A percentile compares a stretch with the other conserved stretches of the same genome.
These are phyloP conservation scores for Helicolenus hilgendorfi DNA, from an alignment of 2,797 vertebrate genomes.

Conservation along the genomic window DNA sequence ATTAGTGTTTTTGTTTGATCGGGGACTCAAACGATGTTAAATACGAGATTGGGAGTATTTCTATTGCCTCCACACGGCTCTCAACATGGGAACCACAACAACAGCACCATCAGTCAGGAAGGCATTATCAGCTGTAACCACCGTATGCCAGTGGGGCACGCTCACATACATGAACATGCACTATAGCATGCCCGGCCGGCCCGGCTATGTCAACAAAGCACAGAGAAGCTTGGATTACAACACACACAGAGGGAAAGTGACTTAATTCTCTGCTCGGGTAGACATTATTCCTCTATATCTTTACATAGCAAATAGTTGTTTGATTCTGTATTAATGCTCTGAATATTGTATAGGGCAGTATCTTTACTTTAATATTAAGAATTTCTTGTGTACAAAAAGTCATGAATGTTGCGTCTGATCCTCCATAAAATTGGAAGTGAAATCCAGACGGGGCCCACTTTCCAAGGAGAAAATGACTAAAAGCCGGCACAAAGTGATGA, in stretches of 20 bases:
- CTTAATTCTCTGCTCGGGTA: not conserved
- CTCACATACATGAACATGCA: not conserved
- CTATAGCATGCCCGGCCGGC: not conserved
- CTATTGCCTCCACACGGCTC: no score
- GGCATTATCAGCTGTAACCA: no score
- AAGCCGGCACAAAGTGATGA: not conserved
- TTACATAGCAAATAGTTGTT: not conserved
- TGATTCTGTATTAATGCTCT: not conserved
- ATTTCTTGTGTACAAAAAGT: not conserved
- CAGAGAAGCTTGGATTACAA: rapidly evolving
- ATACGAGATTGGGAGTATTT: no score
- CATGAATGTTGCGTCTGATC: not conserved
- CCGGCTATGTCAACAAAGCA: not conserved
- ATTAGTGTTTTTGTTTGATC: not conserved
- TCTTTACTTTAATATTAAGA: not conserved
- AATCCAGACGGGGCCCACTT: not conserved
- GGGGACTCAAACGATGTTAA: not conserved
- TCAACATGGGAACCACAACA: no score
- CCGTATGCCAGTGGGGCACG: no score
- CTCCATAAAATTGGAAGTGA: not conserved
- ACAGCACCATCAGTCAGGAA: no score
- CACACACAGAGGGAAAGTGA: not conserved
- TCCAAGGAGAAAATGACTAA: not conserved
- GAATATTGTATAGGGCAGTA: not conserved
- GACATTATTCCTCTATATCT: not conserved